Conservation (phyloP, 2,113 vertebrate species). For the Dicaeum eximium region DNA sequence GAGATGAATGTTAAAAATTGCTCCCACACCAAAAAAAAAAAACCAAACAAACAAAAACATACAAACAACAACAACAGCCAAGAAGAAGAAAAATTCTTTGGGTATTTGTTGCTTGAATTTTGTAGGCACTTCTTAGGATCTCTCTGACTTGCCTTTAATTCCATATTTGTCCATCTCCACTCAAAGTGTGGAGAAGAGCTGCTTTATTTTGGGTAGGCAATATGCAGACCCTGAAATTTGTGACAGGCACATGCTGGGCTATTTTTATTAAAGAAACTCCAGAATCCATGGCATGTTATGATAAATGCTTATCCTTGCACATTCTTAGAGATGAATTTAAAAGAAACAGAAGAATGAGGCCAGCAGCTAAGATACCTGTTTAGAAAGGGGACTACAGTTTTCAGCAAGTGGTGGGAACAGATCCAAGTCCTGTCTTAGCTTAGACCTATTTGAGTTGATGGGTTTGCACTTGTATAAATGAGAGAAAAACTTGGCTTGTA, state of each 20-base stretch:
- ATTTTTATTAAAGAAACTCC: conserved; percentile 56
- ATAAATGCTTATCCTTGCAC: conserved; percentile 45
- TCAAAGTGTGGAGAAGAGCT: neutral
- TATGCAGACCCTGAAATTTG: neutral
- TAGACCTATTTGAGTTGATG: neutral
- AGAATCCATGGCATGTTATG: conserved; percentile 9
- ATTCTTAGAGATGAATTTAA: conserved; percentile 18
- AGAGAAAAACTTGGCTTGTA: neutral
- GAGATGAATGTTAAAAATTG: neutral
- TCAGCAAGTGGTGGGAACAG: conserved; percentile 1
- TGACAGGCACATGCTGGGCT: conserved; percentile 30
- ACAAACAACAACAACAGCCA: neutral
- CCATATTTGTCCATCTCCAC: neutral
- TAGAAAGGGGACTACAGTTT: neutral
- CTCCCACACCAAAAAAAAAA: neutral
- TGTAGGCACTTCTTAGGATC: neutral
- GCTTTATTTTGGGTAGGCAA: conserved; percentile 1
- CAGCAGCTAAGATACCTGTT: neutral
- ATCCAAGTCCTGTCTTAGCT: neutral
- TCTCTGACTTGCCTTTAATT: neutral
- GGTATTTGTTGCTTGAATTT: neutral
- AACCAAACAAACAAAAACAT: neutral
- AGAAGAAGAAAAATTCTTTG: neutral
- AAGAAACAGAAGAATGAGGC: neutral
- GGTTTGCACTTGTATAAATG: neutral